A percentile compares a stretch with the other conserved stretches of the same genome.
phyloP scores from a whole-genome alignment of 1,140 invertebrate genomes.

The Apis dorsata region DNA sequence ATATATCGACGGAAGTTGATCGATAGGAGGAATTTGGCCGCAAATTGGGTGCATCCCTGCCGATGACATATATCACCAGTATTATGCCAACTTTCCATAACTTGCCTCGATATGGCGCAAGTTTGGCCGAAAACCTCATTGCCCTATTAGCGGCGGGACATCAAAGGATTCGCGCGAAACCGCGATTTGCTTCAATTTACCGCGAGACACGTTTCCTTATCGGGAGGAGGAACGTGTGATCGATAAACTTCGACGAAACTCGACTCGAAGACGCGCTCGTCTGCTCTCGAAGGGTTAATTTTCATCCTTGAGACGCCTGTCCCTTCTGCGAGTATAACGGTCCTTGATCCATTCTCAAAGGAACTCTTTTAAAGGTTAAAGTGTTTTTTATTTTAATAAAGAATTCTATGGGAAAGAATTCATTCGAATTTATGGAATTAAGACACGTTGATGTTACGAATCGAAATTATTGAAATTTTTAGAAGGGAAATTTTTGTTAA shows the following conservation, averaged over 20 bases:
- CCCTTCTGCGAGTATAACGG: too few relatives aligned
- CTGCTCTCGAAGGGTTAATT: neutral
- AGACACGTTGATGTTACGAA: too few relatives aligned
- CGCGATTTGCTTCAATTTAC: slow-evolving; percentile 45
- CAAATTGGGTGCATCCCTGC: neutral
- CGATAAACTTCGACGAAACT: slow-evolving; percentile 26
- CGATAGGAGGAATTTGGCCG: slow-evolving; percentile 9
- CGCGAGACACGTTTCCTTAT: neutral
- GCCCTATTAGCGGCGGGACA: slow-evolving; percentile 37
- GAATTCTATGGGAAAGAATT: too few relatives aligned
- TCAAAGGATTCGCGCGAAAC: slow-evolving; percentile 40
- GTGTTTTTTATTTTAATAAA: too few relatives aligned
- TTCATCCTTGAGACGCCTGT: neutral
- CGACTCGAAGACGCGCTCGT: neutral
- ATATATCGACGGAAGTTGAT: neutral
- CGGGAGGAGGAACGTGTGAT: neutral
- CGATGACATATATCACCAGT: neutral
- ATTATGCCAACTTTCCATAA: slow-evolving; percentile 47
- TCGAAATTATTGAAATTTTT: neutral
- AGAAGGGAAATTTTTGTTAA: too few relatives aligned
- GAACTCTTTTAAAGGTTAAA: neutral
- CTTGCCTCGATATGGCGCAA: slow-evolving; percentile 27
- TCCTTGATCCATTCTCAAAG: neutral
- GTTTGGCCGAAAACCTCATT: slow-evolving; percentile 28
- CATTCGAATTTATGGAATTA: too few relatives aligned